A percentile compares a stretch with the other conserved stretches of the same genome.
Evolutionary conservation across 2,113 vertebrate genomes (phyloP).

Genomic region (Tricholaema leucomelas): DNA sequence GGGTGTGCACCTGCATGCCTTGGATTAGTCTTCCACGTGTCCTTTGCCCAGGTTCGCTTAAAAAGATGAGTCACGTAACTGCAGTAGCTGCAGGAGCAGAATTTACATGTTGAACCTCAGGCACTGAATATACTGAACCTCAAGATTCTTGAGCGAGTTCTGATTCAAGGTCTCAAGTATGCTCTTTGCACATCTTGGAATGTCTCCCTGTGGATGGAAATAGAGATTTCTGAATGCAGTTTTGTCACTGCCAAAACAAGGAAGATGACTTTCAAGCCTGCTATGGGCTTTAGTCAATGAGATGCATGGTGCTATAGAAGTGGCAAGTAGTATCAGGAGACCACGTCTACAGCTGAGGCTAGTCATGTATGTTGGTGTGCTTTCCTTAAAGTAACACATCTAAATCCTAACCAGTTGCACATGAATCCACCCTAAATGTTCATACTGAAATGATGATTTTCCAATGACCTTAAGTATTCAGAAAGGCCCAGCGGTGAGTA

Average conservation of each 20-base stretch:
- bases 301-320: neutral
- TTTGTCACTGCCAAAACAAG: neutral
- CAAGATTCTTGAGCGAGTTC: neutral
- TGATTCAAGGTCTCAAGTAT: neutral
- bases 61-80: neutral
- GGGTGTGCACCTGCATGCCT: neutral
- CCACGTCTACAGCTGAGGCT: accelerated
- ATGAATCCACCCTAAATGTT: neutral
- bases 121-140: too few relatives aligned
- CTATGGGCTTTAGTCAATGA: neutral
- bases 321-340: neutral
- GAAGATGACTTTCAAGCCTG: neutral
- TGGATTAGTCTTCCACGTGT: neutral
- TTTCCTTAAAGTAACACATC: neutral
- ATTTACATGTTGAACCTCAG: neutral
- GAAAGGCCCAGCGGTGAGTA: neutral
- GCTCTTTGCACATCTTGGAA: neutral
- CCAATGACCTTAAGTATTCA: neutral
- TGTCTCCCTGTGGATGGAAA: neutral
- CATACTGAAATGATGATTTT: neutral
- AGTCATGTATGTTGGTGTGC: accelerated
- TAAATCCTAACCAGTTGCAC: neutral
- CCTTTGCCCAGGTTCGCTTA: neutral
- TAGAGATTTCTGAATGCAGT: neutral
- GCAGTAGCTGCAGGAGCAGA: neutral